phyloP scores from a whole-genome alignment of 2,113 vertebrate species.

The Galbula dea region DNA sequence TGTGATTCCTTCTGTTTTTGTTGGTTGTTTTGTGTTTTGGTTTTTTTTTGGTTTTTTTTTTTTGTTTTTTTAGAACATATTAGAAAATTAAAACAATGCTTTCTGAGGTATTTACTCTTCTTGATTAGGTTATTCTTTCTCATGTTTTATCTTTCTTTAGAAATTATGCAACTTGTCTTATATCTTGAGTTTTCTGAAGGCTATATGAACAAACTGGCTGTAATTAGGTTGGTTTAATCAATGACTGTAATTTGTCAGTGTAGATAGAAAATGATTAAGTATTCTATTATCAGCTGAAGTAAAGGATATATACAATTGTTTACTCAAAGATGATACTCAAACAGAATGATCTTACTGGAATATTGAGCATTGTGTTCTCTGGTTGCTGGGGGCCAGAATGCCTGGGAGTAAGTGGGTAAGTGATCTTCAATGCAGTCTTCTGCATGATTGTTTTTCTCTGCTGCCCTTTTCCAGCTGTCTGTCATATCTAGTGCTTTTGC shows the following conservation, averaged over 20 bases:
- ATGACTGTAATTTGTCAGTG: slow-evolving; percentile 67
- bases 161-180: not conserved
- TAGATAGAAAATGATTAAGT: slow-evolving; percentile 68
- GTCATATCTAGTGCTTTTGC: not conserved
- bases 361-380: slow-evolving; percentile 4
- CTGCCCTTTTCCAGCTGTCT: not conserved
- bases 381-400: not conserved
- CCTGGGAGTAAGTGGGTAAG: not conserved
- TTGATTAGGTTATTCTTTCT: not conserved
- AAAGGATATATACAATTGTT: slow-evolving; percentile 46
- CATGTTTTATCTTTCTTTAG: not conserved
- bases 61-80: not conserved
- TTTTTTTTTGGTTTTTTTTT: no score
- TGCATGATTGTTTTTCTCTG: not conserved
- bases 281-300: slow-evolving; percentile 57
- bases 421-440: not conserved
- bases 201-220: not conserved
- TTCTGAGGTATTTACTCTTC: not conserved
- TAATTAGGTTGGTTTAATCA: not conserved
- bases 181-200: not conserved
- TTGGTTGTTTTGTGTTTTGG: no score
- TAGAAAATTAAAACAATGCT: not conserved
- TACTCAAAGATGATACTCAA: no score
- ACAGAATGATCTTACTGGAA: not conserved
- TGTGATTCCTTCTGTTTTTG: no score